Conservation (phyloP, 2,888 invertebrate genomes). For the Anarsia innoxiella region DNA sequence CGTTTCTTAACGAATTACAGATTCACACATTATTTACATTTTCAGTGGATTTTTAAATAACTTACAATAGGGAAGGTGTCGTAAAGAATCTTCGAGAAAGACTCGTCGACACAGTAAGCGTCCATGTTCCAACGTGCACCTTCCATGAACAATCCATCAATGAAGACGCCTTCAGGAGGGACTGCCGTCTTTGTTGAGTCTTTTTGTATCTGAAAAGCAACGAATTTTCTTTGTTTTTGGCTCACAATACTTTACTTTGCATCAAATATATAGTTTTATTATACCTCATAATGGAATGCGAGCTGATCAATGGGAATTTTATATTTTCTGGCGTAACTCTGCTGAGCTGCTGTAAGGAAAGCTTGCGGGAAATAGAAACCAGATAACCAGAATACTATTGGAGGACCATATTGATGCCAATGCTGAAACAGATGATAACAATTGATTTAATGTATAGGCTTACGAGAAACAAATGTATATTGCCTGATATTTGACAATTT, state of each 20-base stretch:
- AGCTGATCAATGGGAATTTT: conserved; percentile 93
- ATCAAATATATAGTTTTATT: too few relatives aligned
- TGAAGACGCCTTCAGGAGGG: conserved; percentile 85
- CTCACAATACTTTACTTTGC: too few relatives aligned
- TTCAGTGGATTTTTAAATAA: too few relatives aligned
- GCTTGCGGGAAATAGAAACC: conserved; percentile 98
- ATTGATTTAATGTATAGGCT: background rate
- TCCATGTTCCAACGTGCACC: conserved; percentile 91
- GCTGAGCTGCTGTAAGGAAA: conserved; percentile 93
- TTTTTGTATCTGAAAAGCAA: conserved; percentile 6
- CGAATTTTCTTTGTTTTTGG: too few relatives aligned
- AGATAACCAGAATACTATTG: conserved; percentile 90
- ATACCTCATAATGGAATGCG: conserved; percentile 85
- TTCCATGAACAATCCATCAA: conserved; percentile 88
- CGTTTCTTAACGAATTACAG: too few relatives aligned
- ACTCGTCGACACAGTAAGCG: conserved; percentile 81
- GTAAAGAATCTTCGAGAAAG: conserved; percentile 86
- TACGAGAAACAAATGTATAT: background rate
- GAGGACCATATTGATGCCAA: conserved; percentile 90
- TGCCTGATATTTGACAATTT: background rate
- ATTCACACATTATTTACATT: too few relatives aligned
- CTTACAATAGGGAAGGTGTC: conserved; percentile 85
- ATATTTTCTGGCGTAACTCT: conserved; percentile 94
- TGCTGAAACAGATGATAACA: conserved; percentile 57
- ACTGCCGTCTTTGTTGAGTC: too few relatives aligned